Evolutionary conservation across 2,888 invertebrate genomes (phyloP), one percentile per base, ranked within the genome.

Genomic region (Crocallis elinguaria): DNA sequence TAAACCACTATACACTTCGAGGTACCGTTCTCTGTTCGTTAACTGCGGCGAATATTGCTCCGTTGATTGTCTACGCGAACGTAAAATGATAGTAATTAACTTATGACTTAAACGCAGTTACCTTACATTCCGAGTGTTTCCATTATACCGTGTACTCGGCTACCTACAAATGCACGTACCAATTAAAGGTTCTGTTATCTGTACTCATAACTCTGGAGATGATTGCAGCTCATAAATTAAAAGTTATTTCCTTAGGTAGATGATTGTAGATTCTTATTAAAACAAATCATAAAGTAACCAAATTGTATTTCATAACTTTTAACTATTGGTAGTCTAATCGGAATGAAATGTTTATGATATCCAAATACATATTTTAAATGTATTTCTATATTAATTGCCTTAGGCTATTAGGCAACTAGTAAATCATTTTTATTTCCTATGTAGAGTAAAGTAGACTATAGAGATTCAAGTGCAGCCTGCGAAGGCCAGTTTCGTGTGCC

Each of bases 1-100:
- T 68, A 71, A 67, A 64, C 57, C 64, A 70, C 67, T 68, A 65
- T 59, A 65, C 62, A 62, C 61, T 66, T 7, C 64, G 66, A 69
- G 60, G 59, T 75, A 69, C 73, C 73, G 76, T 72, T 72, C 50
- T 49, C 46, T 53, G 37, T 50, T 44, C 50, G 49, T 54, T 60
- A 58, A 59, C 50, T 49, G 55, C 56, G 50, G 42, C 46, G 43
- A 37, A 38, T 52, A 57, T 46, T 48, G 43, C 58, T 32, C 44
- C 27, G 41, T 39, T 59, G 49, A 63, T 65, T 65, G 59, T 63
- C 60, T 57, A 49, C 55, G 51, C 44, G 32, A 51, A 59, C 53
- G 50, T 50, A 35, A 59, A 61, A 60, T 60, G 23, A 57, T 57
- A 56, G 59, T 57, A 61, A 65, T 63, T 62, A 63, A 64, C 50